phyloP scores from a whole-genome alignment of 2,113 vertebrate genomes.

The Bucco capensis region DNA sequence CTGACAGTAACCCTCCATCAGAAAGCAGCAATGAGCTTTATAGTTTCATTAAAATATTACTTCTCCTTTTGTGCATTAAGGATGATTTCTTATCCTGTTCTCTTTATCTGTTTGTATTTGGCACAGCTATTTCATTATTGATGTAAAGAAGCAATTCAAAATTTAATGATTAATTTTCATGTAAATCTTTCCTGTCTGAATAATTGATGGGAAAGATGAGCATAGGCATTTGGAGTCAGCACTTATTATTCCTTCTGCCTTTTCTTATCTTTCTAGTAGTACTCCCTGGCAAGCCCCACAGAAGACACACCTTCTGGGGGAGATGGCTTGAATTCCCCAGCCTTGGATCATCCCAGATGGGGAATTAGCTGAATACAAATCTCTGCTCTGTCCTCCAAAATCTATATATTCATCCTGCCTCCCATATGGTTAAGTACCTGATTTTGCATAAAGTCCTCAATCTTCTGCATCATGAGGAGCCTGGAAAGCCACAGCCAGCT shows the following conservation, averaged over 20 bases:
- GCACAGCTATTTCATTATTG: constrained; percentile 67
- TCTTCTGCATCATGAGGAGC: not conserved
- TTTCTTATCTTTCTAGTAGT: not conserved
- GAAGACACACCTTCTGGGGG: not conserved
- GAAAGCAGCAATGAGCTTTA: constrained; percentile 45
- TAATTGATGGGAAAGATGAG: constrained; percentile 72
- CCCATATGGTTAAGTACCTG: not conserved
- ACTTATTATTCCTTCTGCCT: constrained; percentile 20
- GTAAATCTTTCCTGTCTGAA: constrained; percentile 69
- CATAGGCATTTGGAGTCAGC: constrained; percentile 27
- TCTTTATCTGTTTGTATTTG: constrained; percentile 65
- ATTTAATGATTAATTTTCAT: constrained; percentile 75
- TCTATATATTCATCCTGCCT: not conserved
- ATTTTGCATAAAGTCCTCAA: not conserved
- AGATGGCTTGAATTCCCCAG: constrained; percentile 21
- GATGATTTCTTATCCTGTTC: constrained; percentile 55
- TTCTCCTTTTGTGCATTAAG: constrained; percentile 20
- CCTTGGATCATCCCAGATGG: not conserved
- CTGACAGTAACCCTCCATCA: not conserved
- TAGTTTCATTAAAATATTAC: constrained; percentile 38
- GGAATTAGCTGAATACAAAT: not conserved
- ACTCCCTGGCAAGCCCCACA: not conserved
- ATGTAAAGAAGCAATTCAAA: constrained; percentile 71
- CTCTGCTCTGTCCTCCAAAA: not conserved
- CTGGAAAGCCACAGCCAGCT: not conserved